phyloP scores from a whole-genome alignment of 35 echinoderm and acorn worm species.

The Heliocidaris tuberculata region DNA sequence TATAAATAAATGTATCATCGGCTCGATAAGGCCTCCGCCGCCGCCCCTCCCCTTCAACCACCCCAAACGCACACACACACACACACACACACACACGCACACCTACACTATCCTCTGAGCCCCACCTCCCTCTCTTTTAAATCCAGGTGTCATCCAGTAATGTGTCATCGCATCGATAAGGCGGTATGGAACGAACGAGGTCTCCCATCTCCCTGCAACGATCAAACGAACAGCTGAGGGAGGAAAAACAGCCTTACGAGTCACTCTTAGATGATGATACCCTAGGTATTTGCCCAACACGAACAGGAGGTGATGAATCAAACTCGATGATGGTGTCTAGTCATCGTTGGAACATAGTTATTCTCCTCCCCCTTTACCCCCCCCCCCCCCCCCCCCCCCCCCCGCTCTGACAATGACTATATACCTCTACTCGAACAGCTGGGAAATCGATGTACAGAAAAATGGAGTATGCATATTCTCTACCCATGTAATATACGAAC shows the following conservation, averaged over 20 bases:
- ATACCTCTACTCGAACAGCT: neutral
- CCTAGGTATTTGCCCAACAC: neutral
- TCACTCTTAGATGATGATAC: neutral
- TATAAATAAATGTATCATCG: too few species aligned
- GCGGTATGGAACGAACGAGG: neutral
- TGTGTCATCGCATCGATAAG: neutral
- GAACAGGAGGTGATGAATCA: neutral
- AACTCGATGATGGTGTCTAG: neutral
- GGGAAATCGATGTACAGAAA: neutral
- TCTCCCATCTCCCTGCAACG: too few species aligned
- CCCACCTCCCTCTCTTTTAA: neutral
- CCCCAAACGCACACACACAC: too few species aligned
- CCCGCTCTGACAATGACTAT: too few species aligned
- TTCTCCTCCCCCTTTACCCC: neutral
- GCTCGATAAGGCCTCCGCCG: too few species aligned
- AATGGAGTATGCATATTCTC: too few species aligned
- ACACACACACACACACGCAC: too few species aligned
- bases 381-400: too few species aligned
- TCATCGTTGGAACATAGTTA: neutral
- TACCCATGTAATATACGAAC: too few species aligned
- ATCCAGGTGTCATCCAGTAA: neutral
- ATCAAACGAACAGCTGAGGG: neutral
- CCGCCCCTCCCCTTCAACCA: too few species aligned
- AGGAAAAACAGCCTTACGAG: neutral
- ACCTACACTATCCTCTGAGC: neutral